Evolutionary conservation across 2,888 invertebrate genomes (phyloP).

Genomic region (Pammene fasciana): DNA sequence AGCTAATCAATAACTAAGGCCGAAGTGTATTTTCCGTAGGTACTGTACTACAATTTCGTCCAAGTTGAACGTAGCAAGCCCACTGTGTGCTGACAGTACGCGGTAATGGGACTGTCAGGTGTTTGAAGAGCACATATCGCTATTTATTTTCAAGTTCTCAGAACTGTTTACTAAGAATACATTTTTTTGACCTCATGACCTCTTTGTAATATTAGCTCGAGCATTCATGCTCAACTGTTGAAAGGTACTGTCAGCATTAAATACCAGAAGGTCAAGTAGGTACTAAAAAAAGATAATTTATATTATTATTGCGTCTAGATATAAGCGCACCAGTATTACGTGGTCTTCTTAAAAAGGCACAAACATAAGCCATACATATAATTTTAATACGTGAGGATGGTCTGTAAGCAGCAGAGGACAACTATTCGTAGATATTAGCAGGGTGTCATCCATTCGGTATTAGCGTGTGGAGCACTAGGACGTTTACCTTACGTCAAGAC

Average conservation of each 20-base stretch:
- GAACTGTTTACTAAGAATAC: constrained; percentile 55
- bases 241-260: constrained; percentile 51
- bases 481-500: no score
- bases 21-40: not conserved
- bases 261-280: constrained; percentile 8
- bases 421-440: no score
- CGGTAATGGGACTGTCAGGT: constrained; percentile 75
- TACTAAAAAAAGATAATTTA: no score
- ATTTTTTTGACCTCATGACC: constrained; percentile 60
- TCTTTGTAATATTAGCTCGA: constrained; percentile 42
- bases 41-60: constrained; percentile 17
- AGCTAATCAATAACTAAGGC: no score
- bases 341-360: no score
- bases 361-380: no score
- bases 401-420: no score
- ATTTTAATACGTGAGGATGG: no score
- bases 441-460: no score
- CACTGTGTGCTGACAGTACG: constrained; percentile 66
- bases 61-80: constrained; percentile 20
- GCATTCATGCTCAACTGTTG: constrained; percentile 35
- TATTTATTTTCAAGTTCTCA: constrained; percentile 67
- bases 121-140: constrained; percentile 65
- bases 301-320: no score
- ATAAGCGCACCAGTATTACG: no score
- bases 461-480: no score